Evolutionary conservation across 2,888 invertebrate species (phyloP).

Genomic region (Torymus aiolomorphi): DNA sequence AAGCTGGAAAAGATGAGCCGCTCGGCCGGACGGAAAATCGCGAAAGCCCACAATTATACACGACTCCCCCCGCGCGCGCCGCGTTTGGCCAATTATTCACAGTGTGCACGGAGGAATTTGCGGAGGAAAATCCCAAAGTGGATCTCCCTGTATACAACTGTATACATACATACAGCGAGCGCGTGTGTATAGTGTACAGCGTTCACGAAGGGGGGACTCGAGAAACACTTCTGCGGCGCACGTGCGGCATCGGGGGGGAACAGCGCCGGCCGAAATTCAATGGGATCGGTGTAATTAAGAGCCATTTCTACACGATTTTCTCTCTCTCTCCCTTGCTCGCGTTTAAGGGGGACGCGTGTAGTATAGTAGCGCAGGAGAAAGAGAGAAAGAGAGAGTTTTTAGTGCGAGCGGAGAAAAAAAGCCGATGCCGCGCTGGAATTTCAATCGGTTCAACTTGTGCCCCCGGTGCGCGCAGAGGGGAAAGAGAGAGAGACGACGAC

Average conservation of each 20-base stretch:
- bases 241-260: no score
- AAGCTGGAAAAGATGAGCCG: constrained; percentile 50
- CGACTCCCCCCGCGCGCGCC: neutral
- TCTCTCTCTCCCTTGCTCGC: constrained; percentile 61
- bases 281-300: constrained; percentile 76
- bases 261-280: constrained; percentile 69
- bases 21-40: constrained; percentile 56
- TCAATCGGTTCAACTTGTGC: constrained; percentile 43
- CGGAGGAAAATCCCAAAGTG: constrained; percentile 59
- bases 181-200: neutral
- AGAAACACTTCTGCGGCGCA: constrained; percentile 67
- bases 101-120: constrained; percentile 58
- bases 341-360: constrained; percentile 12
- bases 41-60: constrained; percentile 52
- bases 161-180: constrained; percentile 25
- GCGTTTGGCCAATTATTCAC: constrained; percentile 55
- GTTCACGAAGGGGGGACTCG: constrained; percentile 46
- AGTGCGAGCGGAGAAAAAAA: constrained; percentile 10
- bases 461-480: no score
- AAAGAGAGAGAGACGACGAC: no score
- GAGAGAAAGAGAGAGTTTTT: constrained; percentile 16
- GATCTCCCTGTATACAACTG: constrained; percentile 40
- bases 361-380: no score
- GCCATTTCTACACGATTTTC: constrained; percentile 75
- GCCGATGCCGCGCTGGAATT: constrained; percentile 50